Evolutionary conservation across 2,113 vertebrate genomes (phyloP).

Genomic region (Pao palembangensis): DNA sequence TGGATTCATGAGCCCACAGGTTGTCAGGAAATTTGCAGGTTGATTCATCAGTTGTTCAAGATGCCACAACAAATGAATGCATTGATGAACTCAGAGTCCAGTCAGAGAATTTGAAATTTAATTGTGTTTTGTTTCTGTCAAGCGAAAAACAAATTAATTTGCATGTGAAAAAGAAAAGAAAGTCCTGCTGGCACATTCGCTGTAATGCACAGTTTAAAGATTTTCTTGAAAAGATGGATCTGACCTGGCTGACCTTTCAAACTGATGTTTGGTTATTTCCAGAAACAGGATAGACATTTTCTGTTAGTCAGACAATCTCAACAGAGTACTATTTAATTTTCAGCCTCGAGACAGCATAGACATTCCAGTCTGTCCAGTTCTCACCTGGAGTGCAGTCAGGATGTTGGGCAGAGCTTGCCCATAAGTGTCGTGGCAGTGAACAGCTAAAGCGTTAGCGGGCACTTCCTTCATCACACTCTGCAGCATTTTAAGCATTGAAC

Average conservation of each 20-base stretch:
- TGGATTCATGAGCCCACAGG: slow-evolving; percentile 43
- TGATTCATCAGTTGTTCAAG: too few species aligned
- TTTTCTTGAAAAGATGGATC: too few species aligned
- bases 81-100: slow-evolving; percentile 40
- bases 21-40: slow-evolving; percentile 4
- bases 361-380: neutral
- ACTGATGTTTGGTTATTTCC: too few species aligned
- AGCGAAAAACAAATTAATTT: slow-evolving; percentile 24
- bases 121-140: too few species aligned
- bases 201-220: too few species aligned
- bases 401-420: slow-evolving; percentile 93
- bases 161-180: slow-evolving; percentile 18
- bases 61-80: neutral
- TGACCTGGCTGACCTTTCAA: too few species aligned
- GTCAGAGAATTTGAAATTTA: slow-evolving; percentile 3
- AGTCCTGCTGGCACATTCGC: neutral
- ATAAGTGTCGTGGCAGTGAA: slow-evolving; percentile 94
- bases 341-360: neutral
- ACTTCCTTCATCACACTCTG: slow-evolving; percentile 86
- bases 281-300: too few species aligned
- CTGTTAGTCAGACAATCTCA: too few species aligned
- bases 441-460: slow-evolving; percentile 80
- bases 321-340: neutral
- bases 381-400: slow-evolving; percentile 91
- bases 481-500: slow-evolving; percentile 87